Conservation (phyloP, 2,797 vertebrate genomes). For the Sebastes taczanowskii region DNA sequence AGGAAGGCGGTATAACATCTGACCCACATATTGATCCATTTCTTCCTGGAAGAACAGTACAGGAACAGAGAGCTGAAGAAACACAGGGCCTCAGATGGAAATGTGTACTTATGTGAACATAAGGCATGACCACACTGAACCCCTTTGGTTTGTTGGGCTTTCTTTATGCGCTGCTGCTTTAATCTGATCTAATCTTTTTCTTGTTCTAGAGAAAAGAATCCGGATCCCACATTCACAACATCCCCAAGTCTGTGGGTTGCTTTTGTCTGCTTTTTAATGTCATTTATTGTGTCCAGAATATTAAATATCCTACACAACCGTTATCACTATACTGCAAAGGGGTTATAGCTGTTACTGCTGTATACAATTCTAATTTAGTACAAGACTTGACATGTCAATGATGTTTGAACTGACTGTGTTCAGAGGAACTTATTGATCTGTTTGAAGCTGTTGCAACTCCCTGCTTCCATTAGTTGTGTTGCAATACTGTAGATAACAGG, state of each 20-base stretch:
- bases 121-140: neutral
- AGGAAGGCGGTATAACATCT: neutral
- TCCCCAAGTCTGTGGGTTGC: neutral
- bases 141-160: neutral
- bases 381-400: neutral
- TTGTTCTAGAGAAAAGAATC: neutral
- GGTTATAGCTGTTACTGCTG: neutral
- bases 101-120: neutral
- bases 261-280: neutral
- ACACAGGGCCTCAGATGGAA: neutral
- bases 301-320: neutral
- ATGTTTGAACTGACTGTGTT: slow-evolving; percentile 30
- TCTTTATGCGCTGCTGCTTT: neutral
- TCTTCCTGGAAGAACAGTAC: slow-evolving; percentile 5
- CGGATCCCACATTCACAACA: neutral
- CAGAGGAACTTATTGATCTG: slow-evolving; percentile 42
- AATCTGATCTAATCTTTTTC: neutral
- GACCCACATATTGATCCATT: slow-evolving; percentile 17
- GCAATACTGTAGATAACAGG: slow-evolving; percentile 24
- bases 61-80: neutral
- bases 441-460: neutral
- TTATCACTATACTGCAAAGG: neutral
- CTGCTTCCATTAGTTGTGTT: slow-evolving; percentile 5
- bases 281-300: neutral
- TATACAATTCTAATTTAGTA: too few relatives aligned